These are phyloP conservation scores for Leptodactylus fuscus DNA, from an alignment of 2,113 vertebrate species.

Conservation along the genomic window DNA sequence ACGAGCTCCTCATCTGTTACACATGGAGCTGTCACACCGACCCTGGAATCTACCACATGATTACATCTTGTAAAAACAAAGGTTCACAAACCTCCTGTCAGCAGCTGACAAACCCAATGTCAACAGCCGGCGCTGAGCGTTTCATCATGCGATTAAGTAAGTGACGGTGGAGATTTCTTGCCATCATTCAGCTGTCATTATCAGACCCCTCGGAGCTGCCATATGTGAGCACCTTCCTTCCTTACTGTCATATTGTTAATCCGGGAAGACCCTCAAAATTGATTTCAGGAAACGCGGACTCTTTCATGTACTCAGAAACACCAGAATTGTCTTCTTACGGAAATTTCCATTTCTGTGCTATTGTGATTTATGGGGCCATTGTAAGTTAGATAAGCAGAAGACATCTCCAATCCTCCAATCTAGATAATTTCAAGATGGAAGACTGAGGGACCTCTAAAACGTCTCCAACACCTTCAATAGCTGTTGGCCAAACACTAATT, in stretches of 20 bases:
- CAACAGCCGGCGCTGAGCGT: neutral
- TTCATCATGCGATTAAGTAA: neutral
- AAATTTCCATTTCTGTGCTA: neutral
- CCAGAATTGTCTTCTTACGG: neutral
- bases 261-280: conserved; percentile 16
- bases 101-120: conserved; percentile 11
- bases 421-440: too few species aligned
- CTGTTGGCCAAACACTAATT: too few species aligned
- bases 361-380: too few species aligned
- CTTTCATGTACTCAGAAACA: neutral
- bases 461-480: too few species aligned
- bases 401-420: too few species aligned
- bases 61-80: conserved; percentile 42
- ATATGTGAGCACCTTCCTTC: neutral
- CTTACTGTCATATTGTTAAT: neutral
- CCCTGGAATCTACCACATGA: neutral
- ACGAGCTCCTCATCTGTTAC: neutral
- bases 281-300: conserved; percentile 26
- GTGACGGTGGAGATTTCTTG: conserved; percentile 4
- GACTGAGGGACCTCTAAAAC: too few species aligned
- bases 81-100: conserved; percentile 40
- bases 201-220: neutral
- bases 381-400: too few species aligned
- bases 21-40: neutral
- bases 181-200: neutral